Evolutionary conservation across 1,140 invertebrate species (phyloP).

Genomic region (Neotoxoptera formosana): DNA sequence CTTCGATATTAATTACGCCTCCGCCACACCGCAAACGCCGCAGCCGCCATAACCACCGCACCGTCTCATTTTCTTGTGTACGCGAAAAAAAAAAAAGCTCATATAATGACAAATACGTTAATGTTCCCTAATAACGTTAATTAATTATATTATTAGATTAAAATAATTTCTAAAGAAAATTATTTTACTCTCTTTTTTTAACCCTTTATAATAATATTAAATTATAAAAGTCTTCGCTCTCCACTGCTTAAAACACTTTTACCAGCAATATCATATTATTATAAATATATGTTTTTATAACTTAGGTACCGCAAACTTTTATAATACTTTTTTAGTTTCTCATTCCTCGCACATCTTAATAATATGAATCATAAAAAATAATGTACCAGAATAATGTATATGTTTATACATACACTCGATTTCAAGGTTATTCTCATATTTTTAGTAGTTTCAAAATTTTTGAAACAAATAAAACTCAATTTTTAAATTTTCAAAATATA

Average conservation of each 20-base stretch:
- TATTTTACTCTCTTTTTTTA: constrained; percentile 7
- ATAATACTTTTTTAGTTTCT: not conserved
- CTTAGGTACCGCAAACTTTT: not conserved
- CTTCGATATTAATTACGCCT: constrained; percentile 53
- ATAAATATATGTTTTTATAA: not conserved
- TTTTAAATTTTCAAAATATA: too few relatives aligned
- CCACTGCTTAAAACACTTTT: constrained; percentile 5
- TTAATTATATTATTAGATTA: constrained; percentile 46
- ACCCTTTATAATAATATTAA: constrained; percentile 29
- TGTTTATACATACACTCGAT: too few relatives aligned
- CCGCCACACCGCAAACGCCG: not conserved
- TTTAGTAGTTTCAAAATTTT: too few relatives aligned
- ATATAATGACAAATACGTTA: constrained; percentile 52
- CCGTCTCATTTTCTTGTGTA: constrained; percentile 9
- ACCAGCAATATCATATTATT: not conserved
- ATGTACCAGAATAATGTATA: not conserved
- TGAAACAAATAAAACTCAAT: too few relatives aligned
- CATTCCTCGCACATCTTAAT: not conserved
- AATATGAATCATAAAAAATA: not conserved
- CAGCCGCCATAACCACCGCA: not conserved
- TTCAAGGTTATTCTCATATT: too few relatives aligned
- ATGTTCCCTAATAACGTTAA: constrained; percentile 46
- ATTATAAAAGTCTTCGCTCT: constrained; percentile 4
- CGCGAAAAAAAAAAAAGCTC: constrained; percentile 13
- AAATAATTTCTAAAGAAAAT: constrained; percentile 36